Conservation (phyloP, 2,113 vertebrate genomes). For the Talpa occidentalis region DNA sequence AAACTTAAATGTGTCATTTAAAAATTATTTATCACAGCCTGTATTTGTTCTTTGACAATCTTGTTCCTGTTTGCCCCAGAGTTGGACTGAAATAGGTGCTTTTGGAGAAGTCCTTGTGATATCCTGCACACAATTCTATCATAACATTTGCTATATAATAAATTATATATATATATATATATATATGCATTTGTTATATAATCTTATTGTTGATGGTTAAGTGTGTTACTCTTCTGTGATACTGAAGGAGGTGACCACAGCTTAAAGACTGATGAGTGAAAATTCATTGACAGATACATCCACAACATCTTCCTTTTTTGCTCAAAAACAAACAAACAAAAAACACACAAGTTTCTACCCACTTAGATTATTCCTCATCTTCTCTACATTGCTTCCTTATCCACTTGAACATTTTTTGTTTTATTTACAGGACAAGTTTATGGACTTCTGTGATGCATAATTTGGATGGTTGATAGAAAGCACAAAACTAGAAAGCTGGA, state of each 20-base stretch:
- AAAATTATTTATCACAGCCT: background rate
- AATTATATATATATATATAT: background rate
- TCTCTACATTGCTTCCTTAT: background rate
- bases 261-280: background rate
- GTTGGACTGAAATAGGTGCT: background rate
- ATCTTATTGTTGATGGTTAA: background rate
- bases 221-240: background rate
- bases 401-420: background rate
- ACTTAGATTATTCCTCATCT: background rate
- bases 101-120: background rate
- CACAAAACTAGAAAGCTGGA: background rate
- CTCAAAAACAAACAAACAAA: background rate
- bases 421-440: background rate
- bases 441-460: background rate
- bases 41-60: background rate
- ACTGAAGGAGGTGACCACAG: background rate
- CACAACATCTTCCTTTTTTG: background rate
- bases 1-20: background rate
- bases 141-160: background rate
- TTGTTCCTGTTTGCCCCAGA: background rate
- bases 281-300: background rate
- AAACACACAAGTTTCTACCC: background rate
- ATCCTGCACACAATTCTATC: background rate
- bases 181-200: too few relatives aligned
- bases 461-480: background rate